These are phyloP conservation scores for Dipodomys spectabilis DNA, from an alignment of 2,113 vertebrate species.

Conservation along the genomic window DNA sequence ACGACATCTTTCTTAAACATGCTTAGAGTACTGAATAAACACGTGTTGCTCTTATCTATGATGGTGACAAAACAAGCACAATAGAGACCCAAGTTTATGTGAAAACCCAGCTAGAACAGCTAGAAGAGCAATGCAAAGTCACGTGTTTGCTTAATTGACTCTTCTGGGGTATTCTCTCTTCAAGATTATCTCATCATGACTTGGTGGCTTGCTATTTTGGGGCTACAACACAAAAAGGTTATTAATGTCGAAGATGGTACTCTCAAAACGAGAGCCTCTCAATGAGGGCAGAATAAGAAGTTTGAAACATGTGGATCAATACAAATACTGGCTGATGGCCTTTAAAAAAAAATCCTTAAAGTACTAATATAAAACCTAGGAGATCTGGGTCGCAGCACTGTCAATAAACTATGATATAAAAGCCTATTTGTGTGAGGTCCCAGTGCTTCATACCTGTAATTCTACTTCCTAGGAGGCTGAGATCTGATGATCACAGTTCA, in stretches of 20 bases:
- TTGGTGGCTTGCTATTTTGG: slow-evolving; percentile 11
- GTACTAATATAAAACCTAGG: not conserved
- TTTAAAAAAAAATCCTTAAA: slow-evolving; percentile 34
- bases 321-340: not conserved
- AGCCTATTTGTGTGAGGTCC: not conserved
- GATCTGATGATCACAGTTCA: too few relatives aligned
- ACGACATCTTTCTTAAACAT: not conserved
- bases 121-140: not conserved
- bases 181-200: not conserved
- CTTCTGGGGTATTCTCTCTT: slow-evolving; percentile 23
- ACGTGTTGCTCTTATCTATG: not conserved
- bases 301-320: not conserved
- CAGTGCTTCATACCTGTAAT: too few relatives aligned
- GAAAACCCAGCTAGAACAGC: not conserved
- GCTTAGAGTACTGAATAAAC: not conserved
- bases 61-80: not conserved
- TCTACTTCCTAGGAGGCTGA: too few relatives aligned
- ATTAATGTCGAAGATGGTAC: not conserved
- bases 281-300: not conserved
- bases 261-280: not conserved
- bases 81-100: not conserved
- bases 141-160: not conserved
- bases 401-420: not conserved
- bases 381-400: not conserved
- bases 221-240: not conserved